Percentiles rank a stretch among this genome's conserved stretches.
Evolutionary conservation across 1,140 invertebrate species (phyloP).

Genomic region (Copidosoma floridanum): DNA sequence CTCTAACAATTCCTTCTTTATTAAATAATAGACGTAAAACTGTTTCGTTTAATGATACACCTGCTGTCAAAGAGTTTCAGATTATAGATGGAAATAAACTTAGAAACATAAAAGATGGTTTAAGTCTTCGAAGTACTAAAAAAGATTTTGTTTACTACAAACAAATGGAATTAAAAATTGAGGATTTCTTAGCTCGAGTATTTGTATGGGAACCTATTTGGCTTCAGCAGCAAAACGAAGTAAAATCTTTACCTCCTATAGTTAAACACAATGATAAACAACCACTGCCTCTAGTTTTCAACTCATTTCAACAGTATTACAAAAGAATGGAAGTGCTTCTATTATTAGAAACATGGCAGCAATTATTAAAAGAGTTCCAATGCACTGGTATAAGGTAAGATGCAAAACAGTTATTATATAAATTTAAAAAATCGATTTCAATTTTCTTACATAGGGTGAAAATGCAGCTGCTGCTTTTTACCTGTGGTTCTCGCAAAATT

Average conservation of each 20-base stretch:
- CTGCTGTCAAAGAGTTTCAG: conserved; percentile 30
- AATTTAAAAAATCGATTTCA: too few species aligned
- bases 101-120: conserved; percentile 34
- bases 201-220: conserved; percentile 44
- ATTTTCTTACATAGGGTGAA: too few species aligned
- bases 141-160: background rate
- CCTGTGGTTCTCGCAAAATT: too few species aligned
- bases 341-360: conserved; percentile 39
- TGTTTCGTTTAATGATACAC: conserved; percentile 33
- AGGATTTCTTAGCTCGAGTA: conserved; percentile 38
- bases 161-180: conserved; percentile 27
- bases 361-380: conserved; percentile 37
- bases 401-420: too few species aligned
- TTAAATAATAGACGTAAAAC: background rate
- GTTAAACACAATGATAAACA: conserved; percentile 26
- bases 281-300: conserved; percentile 28
- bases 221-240: conserved; percentile 37
- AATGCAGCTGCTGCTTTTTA: too few species aligned
- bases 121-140: conserved; percentile 28
- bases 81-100: conserved; percentile 37
- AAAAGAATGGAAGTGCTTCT: conserved; percentile 33
- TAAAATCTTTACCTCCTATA: conserved; percentile 33
- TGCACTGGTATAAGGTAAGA: conserved; percentile 17
- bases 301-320: conserved; percentile 41
- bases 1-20: background rate